Conservation (phyloP, 2,888 invertebrate genomes). For the Chloroclysta siterata region DNA sequence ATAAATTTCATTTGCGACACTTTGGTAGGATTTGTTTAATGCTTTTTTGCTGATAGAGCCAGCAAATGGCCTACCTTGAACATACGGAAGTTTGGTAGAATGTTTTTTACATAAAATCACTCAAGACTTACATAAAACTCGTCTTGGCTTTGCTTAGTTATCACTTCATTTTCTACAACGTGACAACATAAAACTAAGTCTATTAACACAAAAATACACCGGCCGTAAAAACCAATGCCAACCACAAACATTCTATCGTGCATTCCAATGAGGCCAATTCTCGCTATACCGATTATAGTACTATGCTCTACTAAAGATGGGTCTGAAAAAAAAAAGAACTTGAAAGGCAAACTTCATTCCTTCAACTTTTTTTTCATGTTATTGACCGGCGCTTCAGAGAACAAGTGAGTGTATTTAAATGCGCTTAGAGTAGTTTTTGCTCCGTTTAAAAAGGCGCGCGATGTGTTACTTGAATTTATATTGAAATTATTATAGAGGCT, state of each 20-base stretch:
- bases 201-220: neutral
- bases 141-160: neutral
- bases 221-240: neutral
- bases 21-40: no score
- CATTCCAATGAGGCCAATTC: slow-evolving; percentile 44
- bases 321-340: slow-evolving; percentile 56
- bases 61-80: no score
- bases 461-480: slow-evolving; percentile 26
- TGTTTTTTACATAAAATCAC: neutral
- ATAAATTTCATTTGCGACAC: no score
- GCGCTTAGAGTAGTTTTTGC: slow-evolving; percentile 32
- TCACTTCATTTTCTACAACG: neutral
- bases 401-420: slow-evolving; percentile 37
- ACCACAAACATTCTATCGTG: neutral
- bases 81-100: neutral
- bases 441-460: slow-evolving; percentile 19
- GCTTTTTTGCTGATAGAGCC: no score
- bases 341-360: slow-evolving; percentile 65
- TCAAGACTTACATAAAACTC: no score
- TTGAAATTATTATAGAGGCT: slow-evolving; percentile 14
- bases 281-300: slow-evolving; percentile 44
- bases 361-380: slow-evolving; percentile 52
- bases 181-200: neutral
- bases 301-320: slow-evolving; percentile 53
- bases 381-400: slow-evolving; percentile 34